Percentiles rank a stretch among this genome's conserved stretches.
Evolutionary conservation across 2,113 vertebrate species (phyloP).

Genomic region (Pterophyllum scalare): DNA sequence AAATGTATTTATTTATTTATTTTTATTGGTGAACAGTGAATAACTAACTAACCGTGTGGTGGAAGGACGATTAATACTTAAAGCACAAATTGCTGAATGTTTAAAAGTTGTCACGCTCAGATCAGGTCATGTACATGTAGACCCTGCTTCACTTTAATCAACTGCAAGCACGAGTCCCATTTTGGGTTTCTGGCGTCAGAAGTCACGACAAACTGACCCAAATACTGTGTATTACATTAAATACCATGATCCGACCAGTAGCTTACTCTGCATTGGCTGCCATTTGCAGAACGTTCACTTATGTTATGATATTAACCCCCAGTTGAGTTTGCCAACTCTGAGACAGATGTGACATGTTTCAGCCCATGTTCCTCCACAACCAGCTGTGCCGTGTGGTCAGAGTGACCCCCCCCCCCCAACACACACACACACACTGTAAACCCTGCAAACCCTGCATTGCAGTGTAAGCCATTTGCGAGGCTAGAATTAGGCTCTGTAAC

Average conservation of each 20-base stretch:
- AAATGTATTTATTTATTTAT: too few relatives aligned
- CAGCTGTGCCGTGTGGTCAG: constrained; percentile 49
- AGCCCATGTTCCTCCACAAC: constrained; percentile 43
- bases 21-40: not conserved
- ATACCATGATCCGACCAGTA: constrained; percentile 43
- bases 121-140: not conserved
- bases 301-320: constrained; percentile 60
- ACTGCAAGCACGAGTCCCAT: not conserved
- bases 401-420: constrained; percentile 2
- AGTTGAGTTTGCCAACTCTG: constrained; percentile 30
- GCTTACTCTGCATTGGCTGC: constrained; percentile 37
- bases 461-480: constrained; percentile 35
- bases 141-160: not conserved
- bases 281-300: constrained; percentile 46
- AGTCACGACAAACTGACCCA: constrained; percentile 52
- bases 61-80: not conserved
- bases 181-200: constrained; percentile 27
- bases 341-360: constrained; percentile 66
- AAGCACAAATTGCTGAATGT: not conserved
- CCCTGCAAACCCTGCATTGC: constrained; percentile 35
- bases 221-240: constrained; percentile 46
- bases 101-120: not conserved
- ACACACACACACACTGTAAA: too few relatives aligned
- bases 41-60: not conserved
- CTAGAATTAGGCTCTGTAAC: constrained; percentile 27